These are phyloP conservation scores for Seriola aureovittata DNA, from an alignment of 2,113 vertebrate species.

Conservation along the genomic window DNA sequence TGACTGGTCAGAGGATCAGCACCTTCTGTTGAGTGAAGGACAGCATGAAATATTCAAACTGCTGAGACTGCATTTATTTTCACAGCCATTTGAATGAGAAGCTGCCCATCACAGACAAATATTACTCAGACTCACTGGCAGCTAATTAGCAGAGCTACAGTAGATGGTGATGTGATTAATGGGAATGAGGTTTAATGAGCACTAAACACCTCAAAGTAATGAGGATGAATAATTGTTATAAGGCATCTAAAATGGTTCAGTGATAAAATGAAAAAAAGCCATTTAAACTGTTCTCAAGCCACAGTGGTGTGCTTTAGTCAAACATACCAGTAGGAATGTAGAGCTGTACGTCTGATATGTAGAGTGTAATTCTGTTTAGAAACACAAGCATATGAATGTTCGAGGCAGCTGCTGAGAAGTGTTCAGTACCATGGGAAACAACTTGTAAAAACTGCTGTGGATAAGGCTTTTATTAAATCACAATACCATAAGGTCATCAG, in stretches of 20 bases:
- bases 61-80: constrained; percentile 56
- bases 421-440: not conserved
- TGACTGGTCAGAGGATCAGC: constrained; percentile 52
- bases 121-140: constrained; percentile 10
- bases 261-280: constrained; percentile 9
- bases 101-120: constrained; percentile 2
- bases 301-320: not conserved
- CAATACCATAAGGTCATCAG: not conserved
- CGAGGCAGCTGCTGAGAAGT: not conserved
- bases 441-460: constrained; percentile 6
- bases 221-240: constrained; percentile 16
- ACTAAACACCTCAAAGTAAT: constrained; percentile 4
- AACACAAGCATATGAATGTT: constrained; percentile 2
- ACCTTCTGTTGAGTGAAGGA: constrained; percentile 62
- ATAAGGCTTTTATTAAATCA: not conserved
- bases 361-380: not conserved
- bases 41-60: constrained; percentile 76
- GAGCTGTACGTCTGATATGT: not conserved
- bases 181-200: constrained; percentile 46
- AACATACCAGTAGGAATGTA: not conserved
- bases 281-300: not conserved
- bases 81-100: constrained; percentile 36
- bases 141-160: constrained; percentile 53
- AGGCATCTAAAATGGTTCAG: not conserved
- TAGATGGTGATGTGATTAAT: constrained; percentile 44